These are phyloP conservation scores for Typhlomys cinereus DNA, from an alignment of 2,113 vertebrate species.

Conservation along the genomic window DNA sequence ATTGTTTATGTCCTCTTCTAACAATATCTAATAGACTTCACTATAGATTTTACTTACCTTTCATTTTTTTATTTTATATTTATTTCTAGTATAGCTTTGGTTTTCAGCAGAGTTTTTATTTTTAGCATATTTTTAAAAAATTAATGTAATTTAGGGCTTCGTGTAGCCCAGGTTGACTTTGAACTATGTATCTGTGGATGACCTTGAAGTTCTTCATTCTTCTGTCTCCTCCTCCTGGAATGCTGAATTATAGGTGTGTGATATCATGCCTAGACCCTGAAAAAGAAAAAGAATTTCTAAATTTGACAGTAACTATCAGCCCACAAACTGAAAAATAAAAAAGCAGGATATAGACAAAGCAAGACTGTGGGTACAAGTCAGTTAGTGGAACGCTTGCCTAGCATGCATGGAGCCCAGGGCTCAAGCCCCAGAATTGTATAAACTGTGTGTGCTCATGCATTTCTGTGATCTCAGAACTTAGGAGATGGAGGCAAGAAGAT, in stretches of 20 bases:
- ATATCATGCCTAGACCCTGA: neutral
- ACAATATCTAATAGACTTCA: neutral
- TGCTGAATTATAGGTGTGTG: neutral
- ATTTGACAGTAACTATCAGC: neutral
- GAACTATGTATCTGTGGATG: neutral
- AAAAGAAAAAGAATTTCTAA: neutral
- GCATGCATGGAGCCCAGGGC: neutral
- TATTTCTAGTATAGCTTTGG: conserved; percentile 2
- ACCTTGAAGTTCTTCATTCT: neutral
- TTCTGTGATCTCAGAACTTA: too few relatives aligned
- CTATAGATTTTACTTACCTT: neutral
- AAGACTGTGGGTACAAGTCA: too few relatives aligned
- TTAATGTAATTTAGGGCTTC: neutral
- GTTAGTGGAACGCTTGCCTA: neutral
- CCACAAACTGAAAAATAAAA: neutral
- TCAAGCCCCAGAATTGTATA: neutral
- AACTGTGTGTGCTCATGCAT: too few relatives aligned
- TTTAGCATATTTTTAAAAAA: neutral
- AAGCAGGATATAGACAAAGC: too few relatives aligned
- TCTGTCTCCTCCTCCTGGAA: neutral
- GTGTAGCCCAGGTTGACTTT: neutral
- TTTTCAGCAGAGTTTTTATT: neutral
- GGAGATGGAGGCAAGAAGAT: neutral
- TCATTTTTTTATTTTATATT: conserved; percentile 45
- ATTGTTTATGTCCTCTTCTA: neutral